Evolutionary conservation across 2,888 invertebrate genomes (phyloP), one percentile per base, ranked within the genome.

Genomic region (Heliconius ismenius): DNA sequence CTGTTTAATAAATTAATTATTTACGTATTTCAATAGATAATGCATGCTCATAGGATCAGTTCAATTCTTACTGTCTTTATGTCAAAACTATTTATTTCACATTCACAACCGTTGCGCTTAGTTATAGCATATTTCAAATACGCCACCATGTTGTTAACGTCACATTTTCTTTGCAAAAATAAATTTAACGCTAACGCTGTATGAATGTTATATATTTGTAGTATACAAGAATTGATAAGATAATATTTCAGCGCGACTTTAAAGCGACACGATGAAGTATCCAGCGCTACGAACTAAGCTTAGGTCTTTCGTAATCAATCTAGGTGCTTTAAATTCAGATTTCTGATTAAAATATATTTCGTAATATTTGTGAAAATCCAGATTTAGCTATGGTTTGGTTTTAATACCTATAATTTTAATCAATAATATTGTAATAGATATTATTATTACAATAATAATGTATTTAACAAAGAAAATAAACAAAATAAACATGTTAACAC

Each of bases 401-500:
- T 58, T 65, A n/a, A 65, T 65, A 32, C 21, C 4, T n/a, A 11
- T 10, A 64, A 32, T 36, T 65, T 36, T 9, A 9, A 54, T 58
- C 18, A n/a, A n/a, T 10, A 1, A n/a, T 58, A n/a, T n/a, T 54
- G 18, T 54, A 54, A 21, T 54, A 43, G 43, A 49, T 49, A 49
- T 49, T 49, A 21, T 21, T 49, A 49, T 49, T 49, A 49, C 18
- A 18, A 49, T 49, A 7, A 49, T 43, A 39, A 39, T 39, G 11
- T 39, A 39, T 39, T 39, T 39, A 39, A 39, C 39, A 39, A 39
- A 39, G 11, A 39, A 39, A 39, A 11, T 39, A 39, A 67, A 67
- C 67, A 24, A 73, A 67, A 39, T 28, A 68, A 62, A 49, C 67
- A 26, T 67, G 28, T 67, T 43, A 63, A 67, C 54, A 77, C 54